Conservation (phyloP, 1,140 invertebrate species). For the Drosophila trapezifrons region DNA sequence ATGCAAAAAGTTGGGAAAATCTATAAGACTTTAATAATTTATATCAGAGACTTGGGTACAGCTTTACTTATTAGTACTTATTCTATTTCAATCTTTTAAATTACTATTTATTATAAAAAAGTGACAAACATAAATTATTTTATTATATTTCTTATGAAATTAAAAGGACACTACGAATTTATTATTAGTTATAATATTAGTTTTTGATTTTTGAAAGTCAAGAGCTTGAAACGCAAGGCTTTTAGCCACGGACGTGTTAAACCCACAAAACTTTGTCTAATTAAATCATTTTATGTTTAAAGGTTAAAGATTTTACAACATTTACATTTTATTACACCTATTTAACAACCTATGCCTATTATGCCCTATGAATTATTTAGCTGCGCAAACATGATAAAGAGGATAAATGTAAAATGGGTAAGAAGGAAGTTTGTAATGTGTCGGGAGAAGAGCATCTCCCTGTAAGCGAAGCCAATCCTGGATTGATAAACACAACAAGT, state of each 20-base stretch:
- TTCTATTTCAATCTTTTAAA: not conserved
- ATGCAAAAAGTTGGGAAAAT: not conserved
- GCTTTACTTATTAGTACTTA: not conserved
- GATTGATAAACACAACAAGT: constrained; percentile 26
- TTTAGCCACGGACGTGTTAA: not conserved
- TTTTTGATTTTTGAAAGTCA: not conserved
- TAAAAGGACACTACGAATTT: no score
- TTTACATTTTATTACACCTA: constrained; percentile 25
- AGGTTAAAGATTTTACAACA: not conserved
- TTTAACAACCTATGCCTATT: constrained; percentile 53
- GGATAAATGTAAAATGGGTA: constrained; percentile 63
- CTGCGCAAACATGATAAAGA: constrained; percentile 74
- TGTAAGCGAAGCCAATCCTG: constrained; percentile 27
- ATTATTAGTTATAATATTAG: no score
- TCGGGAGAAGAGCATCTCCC: constrained; percentile 29
- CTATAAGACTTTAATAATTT: not conserved
- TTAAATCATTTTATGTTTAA: not conserved
- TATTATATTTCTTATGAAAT: not conserved
- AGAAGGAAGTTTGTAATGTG: constrained; percentile 52
- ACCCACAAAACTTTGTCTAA: not conserved
- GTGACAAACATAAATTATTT: not conserved
- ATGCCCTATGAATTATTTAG: constrained; percentile 61
- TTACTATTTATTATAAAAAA: not conserved
- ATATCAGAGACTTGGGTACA: not conserved
- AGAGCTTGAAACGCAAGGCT: no score